A percentile compares a stretch with the other conserved stretches of the same genome.
These are phyloP conservation scores for Phorcus lineatus DNA, from an alignment of 2,888 invertebrate genomes.

Conservation along the genomic window DNA sequence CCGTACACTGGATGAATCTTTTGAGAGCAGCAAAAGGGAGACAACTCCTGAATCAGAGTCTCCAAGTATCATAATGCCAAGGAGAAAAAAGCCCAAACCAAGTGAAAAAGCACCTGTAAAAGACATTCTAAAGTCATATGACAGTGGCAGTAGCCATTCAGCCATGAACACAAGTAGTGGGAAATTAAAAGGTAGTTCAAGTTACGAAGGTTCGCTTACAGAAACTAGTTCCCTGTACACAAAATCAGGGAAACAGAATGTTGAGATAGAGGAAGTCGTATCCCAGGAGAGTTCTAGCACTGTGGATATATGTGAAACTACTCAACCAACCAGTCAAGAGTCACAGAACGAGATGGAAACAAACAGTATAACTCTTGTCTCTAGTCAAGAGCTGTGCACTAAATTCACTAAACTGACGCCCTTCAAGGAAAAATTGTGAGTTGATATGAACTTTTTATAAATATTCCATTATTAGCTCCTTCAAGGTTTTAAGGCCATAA, in stretches of 20 bases:
- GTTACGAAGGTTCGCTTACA: no score
- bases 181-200: no score
- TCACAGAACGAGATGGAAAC: neutral
- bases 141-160: no score
- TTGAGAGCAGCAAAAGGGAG: constrained; percentile 9
- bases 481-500: no score
- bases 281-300: no score
- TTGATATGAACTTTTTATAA: no score
- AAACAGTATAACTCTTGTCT: constrained; percentile 32
- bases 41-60: neutral
- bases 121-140: neutral
- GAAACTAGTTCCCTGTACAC: no score
- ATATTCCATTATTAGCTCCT: no score
- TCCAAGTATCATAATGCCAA: neutral
- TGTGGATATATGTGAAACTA: no score
- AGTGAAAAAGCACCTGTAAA: neutral
- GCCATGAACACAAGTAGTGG: no score
- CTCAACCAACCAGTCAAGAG: neutral
- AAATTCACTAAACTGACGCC: constrained; percentile 43
- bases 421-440: constrained; percentile 30
- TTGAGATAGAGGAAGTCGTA: no score
- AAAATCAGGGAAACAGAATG: no score
- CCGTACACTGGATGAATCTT: neutral
- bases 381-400: constrained; percentile 40
- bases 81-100: neutral